Evolutionary conservation across 2,113 vertebrate species (phyloP).

Genomic region (Pseudopodoces humilis): DNA sequence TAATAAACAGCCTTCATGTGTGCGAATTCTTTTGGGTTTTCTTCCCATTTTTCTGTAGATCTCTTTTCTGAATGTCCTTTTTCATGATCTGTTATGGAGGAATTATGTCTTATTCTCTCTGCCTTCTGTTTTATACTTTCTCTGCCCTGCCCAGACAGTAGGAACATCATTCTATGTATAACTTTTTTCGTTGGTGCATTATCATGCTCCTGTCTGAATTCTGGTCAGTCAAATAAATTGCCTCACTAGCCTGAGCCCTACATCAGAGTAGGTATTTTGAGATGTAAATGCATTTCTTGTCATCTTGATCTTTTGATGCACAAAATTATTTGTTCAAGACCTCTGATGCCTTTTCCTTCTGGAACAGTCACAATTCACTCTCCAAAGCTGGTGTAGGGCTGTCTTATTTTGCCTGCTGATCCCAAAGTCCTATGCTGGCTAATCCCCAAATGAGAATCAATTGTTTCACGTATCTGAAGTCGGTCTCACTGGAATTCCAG

Average conservation of each 20-base stretch:
- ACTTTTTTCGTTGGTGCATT: neutral
- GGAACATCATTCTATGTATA: neutral
- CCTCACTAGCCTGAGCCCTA: neutral
- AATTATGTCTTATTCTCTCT: neutral
- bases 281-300: neutral
- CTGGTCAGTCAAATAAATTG: neutral
- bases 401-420: neutral
- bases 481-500: neutral
- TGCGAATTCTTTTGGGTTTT: neutral
- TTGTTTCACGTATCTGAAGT: neutral
- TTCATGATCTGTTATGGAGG: neutral
- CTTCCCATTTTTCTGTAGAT: neutral
- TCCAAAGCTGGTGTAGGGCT: neutral
- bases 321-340: neutral
- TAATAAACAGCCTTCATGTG: neutral
- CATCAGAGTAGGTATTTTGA: neutral
- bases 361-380: accelerated
- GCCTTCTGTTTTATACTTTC: neutral
- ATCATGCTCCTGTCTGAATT: neutral
- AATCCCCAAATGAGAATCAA: neutral
- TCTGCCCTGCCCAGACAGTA: neutral
- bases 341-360: neutral
- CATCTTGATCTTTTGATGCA: neutral
- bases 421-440: accelerated
- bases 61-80: neutral